Percentiles rank a stretch among this genome's conserved stretches.
phyloP scores from a whole-genome alignment of 2,797 vertebrate species.

The Gallinago nigripennis region DNA sequence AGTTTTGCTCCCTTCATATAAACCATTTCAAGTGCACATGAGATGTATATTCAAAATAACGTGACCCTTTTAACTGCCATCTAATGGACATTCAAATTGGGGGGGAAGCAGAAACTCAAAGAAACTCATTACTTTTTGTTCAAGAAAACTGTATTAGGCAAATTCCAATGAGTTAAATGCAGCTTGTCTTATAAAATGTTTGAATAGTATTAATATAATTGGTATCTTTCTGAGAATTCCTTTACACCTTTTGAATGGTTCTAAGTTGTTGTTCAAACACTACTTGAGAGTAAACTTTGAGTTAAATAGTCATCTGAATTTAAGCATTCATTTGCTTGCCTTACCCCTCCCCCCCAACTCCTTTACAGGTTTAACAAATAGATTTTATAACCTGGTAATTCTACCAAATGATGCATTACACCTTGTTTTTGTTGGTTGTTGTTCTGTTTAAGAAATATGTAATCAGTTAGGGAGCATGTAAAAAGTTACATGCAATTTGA shows the following conservation, averaged over 20 bases:
- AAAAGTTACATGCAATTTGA: neutral
- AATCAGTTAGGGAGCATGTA: neutral
- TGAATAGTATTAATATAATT: neutral
- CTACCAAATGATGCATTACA: neutral
- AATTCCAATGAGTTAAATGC: neutral
- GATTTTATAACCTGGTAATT: neutral
- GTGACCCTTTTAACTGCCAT: neutral
- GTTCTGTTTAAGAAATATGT: neutral
- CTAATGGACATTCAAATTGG: neutral
- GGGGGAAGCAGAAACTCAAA: neutral
- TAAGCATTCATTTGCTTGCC: neutral
- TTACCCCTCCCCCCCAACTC: neutral
- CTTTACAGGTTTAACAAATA: neutral
- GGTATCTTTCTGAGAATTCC: neutral
- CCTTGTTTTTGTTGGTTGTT: neutral
- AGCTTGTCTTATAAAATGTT: neutral
- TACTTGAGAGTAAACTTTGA: neutral
- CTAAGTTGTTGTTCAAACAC: neutral
- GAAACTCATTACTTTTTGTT: neutral
- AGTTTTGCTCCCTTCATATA: neutral
- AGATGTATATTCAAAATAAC: neutral
- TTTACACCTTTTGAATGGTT: neutral
- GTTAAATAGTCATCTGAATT: neutral
- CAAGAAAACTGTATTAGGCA: neutral
- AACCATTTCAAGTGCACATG: neutral